Percentiles rank a stretch among this genome's conserved stretches.
phyloP scores from a whole-genome alignment of 2,888 invertebrate genomes.

The Lathronympha strigana region DNA sequence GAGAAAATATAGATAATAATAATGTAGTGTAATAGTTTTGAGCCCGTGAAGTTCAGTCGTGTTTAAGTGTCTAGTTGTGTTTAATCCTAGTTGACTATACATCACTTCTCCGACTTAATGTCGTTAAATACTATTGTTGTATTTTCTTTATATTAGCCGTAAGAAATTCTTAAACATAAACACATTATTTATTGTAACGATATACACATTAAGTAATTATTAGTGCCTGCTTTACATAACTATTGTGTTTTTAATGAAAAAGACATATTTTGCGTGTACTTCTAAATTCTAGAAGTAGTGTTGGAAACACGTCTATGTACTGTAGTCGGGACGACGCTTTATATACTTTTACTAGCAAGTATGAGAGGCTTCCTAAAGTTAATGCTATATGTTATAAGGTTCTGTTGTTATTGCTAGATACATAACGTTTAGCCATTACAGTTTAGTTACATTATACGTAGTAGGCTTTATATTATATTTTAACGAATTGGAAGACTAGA shows the following conservation, averaged over 20 bases:
- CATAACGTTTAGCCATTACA: conserved; percentile 81
- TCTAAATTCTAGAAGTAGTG: conserved; percentile 67
- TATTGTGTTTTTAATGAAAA: conserved; percentile 70
- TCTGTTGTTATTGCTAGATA: conserved; percentile 83
- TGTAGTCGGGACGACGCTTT: conserved; percentile 61
- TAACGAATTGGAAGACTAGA: conserved; percentile 81
- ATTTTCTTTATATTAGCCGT: conserved; percentile 70
- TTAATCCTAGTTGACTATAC: conserved; percentile 38
- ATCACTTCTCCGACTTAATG: conserved; percentile 38
- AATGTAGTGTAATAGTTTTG: conserved; percentile 28
- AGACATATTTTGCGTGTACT: conserved; percentile 79
- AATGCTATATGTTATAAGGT: conserved; percentile 78
- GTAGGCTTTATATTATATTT: conserved; percentile 78
- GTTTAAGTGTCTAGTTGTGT: conserved; percentile 39
- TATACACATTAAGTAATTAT: conserved; percentile 78
- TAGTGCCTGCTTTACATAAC: conserved; percentile 82
- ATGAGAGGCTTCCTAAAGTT: conserved; percentile 78
- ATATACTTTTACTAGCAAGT: conserved; percentile 66
- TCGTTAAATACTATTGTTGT: conserved; percentile 60
- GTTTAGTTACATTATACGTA: conserved; percentile 69
- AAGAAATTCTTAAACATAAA: conserved; percentile 76
- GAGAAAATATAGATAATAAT: conserved; percentile 6
- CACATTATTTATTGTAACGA: conserved; percentile 81
- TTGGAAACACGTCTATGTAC: conserved; percentile 64
- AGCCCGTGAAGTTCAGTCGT: conserved; percentile 28